These are phyloP conservation scores for Lagodon rhomboides DNA, from an alignment of 2,797 vertebrate genomes.

Conservation along the genomic window DNA sequence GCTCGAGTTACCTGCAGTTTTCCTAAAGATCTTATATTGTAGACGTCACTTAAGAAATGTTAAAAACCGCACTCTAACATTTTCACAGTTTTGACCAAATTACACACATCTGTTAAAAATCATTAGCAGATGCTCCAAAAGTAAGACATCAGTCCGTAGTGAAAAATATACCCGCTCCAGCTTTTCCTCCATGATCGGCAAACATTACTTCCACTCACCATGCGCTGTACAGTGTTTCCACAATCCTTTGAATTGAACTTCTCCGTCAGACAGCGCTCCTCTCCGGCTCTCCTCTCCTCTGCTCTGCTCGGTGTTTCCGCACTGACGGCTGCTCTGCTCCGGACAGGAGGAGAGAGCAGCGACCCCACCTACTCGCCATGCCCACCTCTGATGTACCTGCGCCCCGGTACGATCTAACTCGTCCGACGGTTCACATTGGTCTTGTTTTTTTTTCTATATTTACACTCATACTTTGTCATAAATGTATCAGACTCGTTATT, in stretches of 20 bases:
- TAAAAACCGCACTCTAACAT: accelerated
- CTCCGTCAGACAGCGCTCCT: neutral
- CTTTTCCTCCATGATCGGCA: neutral
- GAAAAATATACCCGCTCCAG: neutral
- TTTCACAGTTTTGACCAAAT: neutral
- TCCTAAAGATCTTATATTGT: too few species aligned
- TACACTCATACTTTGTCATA: too few species aligned
- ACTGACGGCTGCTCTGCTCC: neutral
- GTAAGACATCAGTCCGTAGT: neutral
- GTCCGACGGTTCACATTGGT: neutral
- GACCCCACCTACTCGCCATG: constrained; percentile 62
- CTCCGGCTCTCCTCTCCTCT: neutral
- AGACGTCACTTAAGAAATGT: neutral
- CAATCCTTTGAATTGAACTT: accelerated
- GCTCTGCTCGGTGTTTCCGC: neutral
- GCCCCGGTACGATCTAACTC: neutral
- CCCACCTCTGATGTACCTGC: constrained; percentile 60
- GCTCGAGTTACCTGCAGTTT: neutral
- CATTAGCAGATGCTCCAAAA: neutral
- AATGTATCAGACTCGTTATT: too few species aligned
- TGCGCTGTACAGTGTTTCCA: neutral
- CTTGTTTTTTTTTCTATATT: neutral
- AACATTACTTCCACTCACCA: constrained; percentile 38
- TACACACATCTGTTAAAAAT: too few species aligned
- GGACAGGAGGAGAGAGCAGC: constrained; percentile 26